These are phyloP conservation scores for Diglossa cyanea DNA, from an alignment of 2,797 vertebrate genomes.

Conservation along the genomic window DNA sequence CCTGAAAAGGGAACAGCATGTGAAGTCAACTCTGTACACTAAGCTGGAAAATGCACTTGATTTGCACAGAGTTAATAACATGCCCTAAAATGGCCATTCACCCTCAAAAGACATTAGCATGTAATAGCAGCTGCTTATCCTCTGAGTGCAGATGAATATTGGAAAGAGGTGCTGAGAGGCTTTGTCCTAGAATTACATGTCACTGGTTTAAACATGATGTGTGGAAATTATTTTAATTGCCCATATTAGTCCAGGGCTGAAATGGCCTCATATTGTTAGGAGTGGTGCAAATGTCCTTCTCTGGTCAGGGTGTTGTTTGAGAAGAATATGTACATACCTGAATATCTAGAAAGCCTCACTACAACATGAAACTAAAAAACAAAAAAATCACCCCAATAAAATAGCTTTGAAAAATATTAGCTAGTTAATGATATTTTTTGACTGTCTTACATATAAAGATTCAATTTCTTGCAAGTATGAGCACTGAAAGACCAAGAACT, in stretches of 20 bases:
- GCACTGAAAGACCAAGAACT: neutral
- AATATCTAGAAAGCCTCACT: neutral
- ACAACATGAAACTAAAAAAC: neutral
- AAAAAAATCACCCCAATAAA: neutral
- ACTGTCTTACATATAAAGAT: neutral
- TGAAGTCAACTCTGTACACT: neutral
- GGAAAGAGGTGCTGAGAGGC: conserved; percentile 26
- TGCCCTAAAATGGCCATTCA: conserved; percentile 9
- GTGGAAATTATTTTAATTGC: conserved; percentile 43
- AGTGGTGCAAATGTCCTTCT: neutral
- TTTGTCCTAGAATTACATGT: conserved; percentile 27
- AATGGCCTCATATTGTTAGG: neutral
- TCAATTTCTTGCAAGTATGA: neutral
- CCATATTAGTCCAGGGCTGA: neutral
- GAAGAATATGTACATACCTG: neutral
- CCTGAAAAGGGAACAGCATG: neutral
- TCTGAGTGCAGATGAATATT: neutral
- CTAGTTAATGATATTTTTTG: neutral
- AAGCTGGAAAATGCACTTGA: neutral
- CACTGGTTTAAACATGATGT: neutral
- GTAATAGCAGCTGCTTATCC: conserved; percentile 42
- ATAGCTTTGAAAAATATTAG: neutral
- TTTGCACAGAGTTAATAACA: neutral
- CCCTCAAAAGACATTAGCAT: conserved; percentile 10
- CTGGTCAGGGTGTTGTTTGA: neutral